These are phyloP conservation scores for Pocillopora grandis DNA, from an alignment of 92 coral and sea anemone genomes.

Conservation along the genomic window DNA sequence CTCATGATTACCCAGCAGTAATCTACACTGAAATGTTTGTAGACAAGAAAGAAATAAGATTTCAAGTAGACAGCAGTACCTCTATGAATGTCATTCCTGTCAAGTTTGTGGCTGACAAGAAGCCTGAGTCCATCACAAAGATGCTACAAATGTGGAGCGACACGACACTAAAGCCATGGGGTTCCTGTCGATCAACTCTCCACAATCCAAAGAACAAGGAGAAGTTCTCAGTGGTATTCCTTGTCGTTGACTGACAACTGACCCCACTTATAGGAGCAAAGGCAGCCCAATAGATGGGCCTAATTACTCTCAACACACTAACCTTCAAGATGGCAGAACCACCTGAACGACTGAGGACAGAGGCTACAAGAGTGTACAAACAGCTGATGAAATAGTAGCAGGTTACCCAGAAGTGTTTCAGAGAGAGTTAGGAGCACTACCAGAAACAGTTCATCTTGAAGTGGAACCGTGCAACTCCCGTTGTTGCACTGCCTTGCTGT, in stretches of 20 bases:
- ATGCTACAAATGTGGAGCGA: conserved; percentile 1
- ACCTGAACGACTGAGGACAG: conserved; percentile 9
- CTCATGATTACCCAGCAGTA: background rate
- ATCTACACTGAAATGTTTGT: background rate
- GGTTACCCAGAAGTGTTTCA: too few relatives aligned
- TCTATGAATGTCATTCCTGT: conserved; percentile 17
- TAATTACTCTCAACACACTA: conserved; percentile 29
- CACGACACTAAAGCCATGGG: background rate
- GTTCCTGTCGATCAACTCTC: background rate
- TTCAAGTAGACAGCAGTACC: conserved; percentile 34
- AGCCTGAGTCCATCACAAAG: background rate
- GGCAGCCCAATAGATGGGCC: conserved; percentile 43
- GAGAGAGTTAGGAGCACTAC: too few relatives aligned
- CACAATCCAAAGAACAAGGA: conserved; percentile 26
- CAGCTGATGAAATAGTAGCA: too few relatives aligned
- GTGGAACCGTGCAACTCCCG: too few relatives aligned
- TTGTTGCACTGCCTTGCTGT: too few relatives aligned
- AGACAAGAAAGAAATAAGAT: conserved; percentile 6
- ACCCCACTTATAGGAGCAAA: conserved; percentile 27
- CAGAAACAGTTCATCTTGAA: too few relatives aligned
- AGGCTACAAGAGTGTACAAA: too few relatives aligned
- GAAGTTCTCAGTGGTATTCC: conserved; percentile 22
- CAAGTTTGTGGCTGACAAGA: conserved; percentile 6
- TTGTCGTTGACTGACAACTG: conserved; percentile 22
- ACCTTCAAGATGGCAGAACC: conserved; percentile 4